Conservation (phyloP, 2,113 vertebrate genomes). For the Pomatorhinus ruficollis region DNA sequence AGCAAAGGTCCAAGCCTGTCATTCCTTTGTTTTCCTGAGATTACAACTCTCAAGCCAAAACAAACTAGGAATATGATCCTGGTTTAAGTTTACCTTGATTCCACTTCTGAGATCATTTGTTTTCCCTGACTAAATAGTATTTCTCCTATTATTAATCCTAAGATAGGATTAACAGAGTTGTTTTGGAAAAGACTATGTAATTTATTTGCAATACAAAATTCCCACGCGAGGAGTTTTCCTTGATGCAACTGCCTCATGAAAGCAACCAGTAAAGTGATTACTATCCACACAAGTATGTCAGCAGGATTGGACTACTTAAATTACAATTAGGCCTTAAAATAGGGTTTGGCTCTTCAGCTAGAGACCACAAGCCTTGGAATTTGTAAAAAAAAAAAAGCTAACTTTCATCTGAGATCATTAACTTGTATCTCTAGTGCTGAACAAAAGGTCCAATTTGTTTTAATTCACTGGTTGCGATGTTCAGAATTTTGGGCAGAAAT, state of each 20-base stretch:
- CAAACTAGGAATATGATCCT: background rate
- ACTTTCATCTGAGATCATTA: background rate
- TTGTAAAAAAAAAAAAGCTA: background rate
- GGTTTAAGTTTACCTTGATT: background rate
- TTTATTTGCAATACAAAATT: background rate
- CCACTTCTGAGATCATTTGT: background rate
- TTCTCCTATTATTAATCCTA: background rate
- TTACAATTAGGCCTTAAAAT: background rate
- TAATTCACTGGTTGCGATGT: background rate
- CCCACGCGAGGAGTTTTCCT: background rate
- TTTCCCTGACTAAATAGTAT: background rate
- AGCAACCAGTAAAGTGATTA: background rate
- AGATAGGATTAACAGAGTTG: background rate
- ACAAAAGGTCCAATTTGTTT: background rate
- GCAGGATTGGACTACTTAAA: background rate
- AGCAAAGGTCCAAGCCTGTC: background rate
- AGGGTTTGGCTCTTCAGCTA: background rate
- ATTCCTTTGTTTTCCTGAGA: background rate
- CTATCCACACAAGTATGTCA: background rate
- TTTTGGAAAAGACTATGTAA: background rate
- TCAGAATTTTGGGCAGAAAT: background rate
- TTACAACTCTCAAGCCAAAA: slow-evolving; percentile 13
- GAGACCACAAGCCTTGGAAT: background rate
- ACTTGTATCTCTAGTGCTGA: background rate
- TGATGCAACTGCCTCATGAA: background rate